Conservation (phyloP, 1,140 invertebrate species). For the Bombus turneri region DNA sequence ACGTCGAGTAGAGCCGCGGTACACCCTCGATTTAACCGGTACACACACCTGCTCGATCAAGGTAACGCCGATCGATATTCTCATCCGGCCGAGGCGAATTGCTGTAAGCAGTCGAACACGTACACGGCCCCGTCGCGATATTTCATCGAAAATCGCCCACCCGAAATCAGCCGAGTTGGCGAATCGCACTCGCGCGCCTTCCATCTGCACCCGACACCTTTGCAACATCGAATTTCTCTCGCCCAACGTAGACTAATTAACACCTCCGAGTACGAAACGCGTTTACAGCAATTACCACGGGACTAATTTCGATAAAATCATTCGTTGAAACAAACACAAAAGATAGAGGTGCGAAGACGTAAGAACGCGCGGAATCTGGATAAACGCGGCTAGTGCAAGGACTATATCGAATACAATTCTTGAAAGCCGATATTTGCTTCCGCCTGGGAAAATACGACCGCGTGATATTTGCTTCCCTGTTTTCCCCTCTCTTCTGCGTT, state of each 20-base stretch:
- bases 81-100: neutral
- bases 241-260: neutral
- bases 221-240: neutral
- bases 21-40: neutral
- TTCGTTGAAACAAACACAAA: neutral
- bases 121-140: neutral
- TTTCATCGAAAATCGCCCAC: slow-evolving; percentile 36
- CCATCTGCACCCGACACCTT: neutral
- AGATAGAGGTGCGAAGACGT: neutral
- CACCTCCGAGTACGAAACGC: no score
- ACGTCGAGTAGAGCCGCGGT: no score
- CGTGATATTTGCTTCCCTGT: slow-evolving; percentile 20
- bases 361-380: neutral
- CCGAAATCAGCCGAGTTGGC: neutral
- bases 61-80: slow-evolving; percentile 11
- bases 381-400: neutral
- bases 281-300: neutral
- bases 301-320: neutral
- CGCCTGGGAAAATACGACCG: neutral
- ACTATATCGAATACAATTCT: slow-evolving; percentile 1
- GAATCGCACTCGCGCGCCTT: no score
- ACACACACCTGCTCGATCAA: slow-evolving; percentile 18
- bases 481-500: slow-evolving; percentile 2
- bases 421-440: slow-evolving; percentile 46
- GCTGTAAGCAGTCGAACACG: neutral